phyloP scores from a whole-genome alignment of 2,113 vertebrate species.

The Anhinga rufa region DNA sequence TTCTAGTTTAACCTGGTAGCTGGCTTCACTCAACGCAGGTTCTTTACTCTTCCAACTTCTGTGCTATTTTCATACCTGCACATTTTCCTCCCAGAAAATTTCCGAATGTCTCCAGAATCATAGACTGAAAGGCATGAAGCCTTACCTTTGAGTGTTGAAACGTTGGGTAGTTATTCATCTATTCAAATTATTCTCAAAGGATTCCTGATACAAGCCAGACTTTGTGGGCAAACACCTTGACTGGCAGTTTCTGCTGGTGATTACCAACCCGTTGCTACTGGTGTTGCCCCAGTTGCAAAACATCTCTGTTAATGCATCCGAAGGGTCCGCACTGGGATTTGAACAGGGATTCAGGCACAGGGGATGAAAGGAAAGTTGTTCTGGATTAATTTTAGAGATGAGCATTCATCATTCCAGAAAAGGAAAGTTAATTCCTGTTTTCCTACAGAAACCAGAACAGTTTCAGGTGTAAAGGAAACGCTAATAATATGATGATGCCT shows the following conservation, averaged over 20 bases:
- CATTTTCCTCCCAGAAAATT: background rate
- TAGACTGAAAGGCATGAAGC: background rate
- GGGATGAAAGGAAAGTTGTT: background rate
- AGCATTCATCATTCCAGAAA: background rate
- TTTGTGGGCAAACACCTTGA: background rate
- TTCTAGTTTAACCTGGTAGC: background rate
- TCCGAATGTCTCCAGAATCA: background rate
- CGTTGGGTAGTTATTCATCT: background rate
- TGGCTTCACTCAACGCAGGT: background rate
- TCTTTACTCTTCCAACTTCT: background rate
- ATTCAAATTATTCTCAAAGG: background rate
- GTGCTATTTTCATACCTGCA: background rate
- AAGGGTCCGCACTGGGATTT: background rate
- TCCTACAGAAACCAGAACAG: background rate
- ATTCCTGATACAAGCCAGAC: background rate
- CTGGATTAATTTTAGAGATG: background rate
- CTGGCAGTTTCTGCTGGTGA: background rate
- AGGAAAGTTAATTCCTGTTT: background rate
- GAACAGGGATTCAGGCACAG: background rate
- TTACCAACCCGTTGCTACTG: background rate
- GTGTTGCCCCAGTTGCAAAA: background rate
- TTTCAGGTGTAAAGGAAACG: background rate
- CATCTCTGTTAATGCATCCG: fast-evolving
- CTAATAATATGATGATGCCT: fast-evolving
- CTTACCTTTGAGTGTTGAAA: background rate